Evolutionary conservation across 2,888 invertebrate species (phyloP).

Genomic region (Orthosia gothica): DNA sequence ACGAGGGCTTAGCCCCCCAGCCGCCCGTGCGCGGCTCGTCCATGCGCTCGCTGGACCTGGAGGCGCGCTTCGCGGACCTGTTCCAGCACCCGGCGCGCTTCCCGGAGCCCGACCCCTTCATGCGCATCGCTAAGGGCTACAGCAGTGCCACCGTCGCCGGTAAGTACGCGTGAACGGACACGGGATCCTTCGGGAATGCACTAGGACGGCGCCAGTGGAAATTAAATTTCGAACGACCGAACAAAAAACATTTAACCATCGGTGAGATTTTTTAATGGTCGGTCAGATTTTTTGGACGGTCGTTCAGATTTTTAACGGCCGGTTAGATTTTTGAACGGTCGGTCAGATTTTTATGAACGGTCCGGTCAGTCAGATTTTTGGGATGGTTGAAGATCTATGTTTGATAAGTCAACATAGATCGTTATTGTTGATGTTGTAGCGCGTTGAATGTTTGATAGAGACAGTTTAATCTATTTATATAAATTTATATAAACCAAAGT

Average conservation of each 20-base stretch:
- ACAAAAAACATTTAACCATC: not conserved
- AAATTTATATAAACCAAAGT: not conserved
- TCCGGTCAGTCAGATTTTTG: not conserved
- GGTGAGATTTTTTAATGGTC: not conserved
- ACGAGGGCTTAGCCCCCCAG: conserved; percentile 88
- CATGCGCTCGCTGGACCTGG: conserved; percentile 92
- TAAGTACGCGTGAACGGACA: conserved; percentile 80
- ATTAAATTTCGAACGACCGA: not conserved
- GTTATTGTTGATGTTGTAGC: not conserved
- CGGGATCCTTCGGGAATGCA: conserved; percentile 4
- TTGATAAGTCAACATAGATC: not conserved
- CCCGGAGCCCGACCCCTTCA: conserved; percentile 94
- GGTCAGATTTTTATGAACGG: not conserved
- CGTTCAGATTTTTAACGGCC: not conserved
- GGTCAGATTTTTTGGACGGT: conserved; percentile 3
- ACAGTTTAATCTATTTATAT: conserved; percentile 1
- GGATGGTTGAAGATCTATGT: not conserved
- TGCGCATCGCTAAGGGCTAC: conserved; percentile 93
- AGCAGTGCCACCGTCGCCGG: conserved; percentile 91
- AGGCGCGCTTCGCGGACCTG: conserved; percentile 92
- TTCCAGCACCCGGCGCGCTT: conserved; percentile 93
- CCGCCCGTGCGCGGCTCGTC: conserved; percentile 93
- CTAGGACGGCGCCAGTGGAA: conserved; percentile 7
- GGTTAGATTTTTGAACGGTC: not conserved
- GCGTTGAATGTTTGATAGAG: not conserved